phyloP scores from a whole-genome alignment of 2,113 vertebrate genomes.

The Gasterosteus aculeatus region DNA sequence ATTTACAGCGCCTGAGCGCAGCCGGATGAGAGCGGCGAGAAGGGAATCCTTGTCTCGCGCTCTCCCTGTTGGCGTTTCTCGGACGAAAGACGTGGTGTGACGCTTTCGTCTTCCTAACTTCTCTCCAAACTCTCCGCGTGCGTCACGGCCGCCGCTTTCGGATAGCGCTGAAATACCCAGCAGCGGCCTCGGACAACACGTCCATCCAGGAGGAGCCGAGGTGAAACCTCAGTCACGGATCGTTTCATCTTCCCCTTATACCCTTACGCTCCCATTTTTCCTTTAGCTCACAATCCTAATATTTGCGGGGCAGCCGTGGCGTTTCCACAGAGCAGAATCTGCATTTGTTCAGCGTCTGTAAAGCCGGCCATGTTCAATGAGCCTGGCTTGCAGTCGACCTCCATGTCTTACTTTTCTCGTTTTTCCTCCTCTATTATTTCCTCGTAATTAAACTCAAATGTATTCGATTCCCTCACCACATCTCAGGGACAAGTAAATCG shows the following conservation, averaged over 20 bases:
- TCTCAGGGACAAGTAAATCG: background rate
- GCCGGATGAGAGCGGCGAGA: background rate
- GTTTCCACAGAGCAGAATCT: slow-evolving; percentile 30
- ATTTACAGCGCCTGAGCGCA: slow-evolving; percentile 6
- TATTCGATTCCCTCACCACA: background rate
- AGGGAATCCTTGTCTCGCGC: background rate
- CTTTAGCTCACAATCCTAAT: slow-evolving; percentile 39
- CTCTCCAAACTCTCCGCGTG: slow-evolving; percentile 13
- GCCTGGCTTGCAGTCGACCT: background rate
- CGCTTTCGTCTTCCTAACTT: slow-evolving; percentile 22
- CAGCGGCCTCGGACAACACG: slow-evolving; percentile 35
- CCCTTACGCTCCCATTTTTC: background rate
- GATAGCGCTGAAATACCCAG: slow-evolving; percentile 33
- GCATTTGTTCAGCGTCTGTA: slow-evolving; percentile 49
- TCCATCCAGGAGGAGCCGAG: slow-evolving; percentile 29
- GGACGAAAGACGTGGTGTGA: slow-evolving; percentile 25
- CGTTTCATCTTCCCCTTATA: slow-evolving; percentile 29
- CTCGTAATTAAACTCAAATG: background rate
- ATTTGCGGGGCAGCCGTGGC: slow-evolving; percentile 31
- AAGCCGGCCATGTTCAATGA: slow-evolving; percentile 33
- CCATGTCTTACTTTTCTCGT: background rate
- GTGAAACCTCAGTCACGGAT: slow-evolving; percentile 38
- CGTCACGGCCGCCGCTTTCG: slow-evolving; percentile 10
- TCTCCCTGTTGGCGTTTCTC: background rate
- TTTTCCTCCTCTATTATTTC: background rate